A percentile compares a stretch with the other conserved stretches of the same genome.
These are phyloP conservation scores for Rhabdornis inornatus DNA, from an alignment of 2,113 vertebrate genomes.

Conservation along the genomic window DNA sequence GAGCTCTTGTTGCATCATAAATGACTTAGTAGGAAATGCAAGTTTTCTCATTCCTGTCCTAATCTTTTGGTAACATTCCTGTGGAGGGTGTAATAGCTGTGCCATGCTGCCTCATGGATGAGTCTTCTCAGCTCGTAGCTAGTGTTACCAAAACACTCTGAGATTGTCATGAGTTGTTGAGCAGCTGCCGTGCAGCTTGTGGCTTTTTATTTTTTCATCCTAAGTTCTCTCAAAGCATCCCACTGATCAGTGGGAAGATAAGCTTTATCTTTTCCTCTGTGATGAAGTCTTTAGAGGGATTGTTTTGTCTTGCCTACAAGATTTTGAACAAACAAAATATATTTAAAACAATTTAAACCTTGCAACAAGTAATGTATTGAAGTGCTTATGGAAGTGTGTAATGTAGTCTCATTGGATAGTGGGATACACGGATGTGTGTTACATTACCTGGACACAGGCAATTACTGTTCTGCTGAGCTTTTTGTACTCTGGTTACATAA, in stretches of 20 bases:
- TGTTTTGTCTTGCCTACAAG: not conserved
- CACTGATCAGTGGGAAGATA: not conserved
- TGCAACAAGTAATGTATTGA: not conserved
- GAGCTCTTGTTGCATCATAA: not conserved
- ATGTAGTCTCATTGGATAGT: not conserved
- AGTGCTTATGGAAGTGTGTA: not conserved
- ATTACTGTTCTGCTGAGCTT: not conserved
- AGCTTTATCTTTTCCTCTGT: not conserved
- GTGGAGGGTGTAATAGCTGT: not conserved
- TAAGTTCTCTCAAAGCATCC: not conserved
- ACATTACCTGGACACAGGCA: not conserved
- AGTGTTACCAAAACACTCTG: not conserved
- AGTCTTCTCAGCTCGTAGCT: not conserved
- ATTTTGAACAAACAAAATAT: not conserved
- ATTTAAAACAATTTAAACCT: not conserved
- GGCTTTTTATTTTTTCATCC: not conserved
- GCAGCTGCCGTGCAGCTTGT: not conserved
- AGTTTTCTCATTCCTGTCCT: not conserved
- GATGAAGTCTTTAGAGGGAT: not conserved
- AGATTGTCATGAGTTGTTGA: not conserved
- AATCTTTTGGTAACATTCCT: not conserved
- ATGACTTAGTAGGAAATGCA: not conserved
- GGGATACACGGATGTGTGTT: accelerated
- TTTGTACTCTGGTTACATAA: not conserved
- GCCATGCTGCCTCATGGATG: not conserved